Evolutionary conservation across 2,888 invertebrate genomes (phyloP), one percentile per base, ranked within the genome.

Genomic region (Amaurobius ferox): DNA sequence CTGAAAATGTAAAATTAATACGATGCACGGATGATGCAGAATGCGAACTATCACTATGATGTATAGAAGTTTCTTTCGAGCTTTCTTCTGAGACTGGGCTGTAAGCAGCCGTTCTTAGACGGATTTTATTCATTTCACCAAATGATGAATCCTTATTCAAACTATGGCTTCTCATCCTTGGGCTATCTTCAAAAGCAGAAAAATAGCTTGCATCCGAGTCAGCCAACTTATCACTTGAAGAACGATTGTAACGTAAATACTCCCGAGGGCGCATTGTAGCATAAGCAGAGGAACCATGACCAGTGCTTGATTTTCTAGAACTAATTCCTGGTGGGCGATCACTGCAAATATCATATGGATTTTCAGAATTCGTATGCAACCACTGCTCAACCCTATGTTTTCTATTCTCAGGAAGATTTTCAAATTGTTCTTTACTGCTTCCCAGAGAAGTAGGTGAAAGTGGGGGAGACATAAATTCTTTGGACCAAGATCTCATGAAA

Each of bases 321-420:
- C 40, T 40, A 0, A 79, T 44, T 39, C 67, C 68, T 23, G 86
- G 28, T 39, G 44, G 68, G 9, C 67, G 61, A 28, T 74, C 81
- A 44, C 67, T 48, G 28, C 68, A 64, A 40, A 68, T 30, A 19
- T 79, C 79, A 66, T 73, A 81, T 5, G 87, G 79, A 35, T 44
- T 74, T 29, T 70, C 70, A 35, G 87, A 76, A 40, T 76, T 71
- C 81, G 86, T 88, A 35, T 88, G 79, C 40, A 89, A 66, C 89
- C 89, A 89, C 67, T 89, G 88, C 64, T 89, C 89, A n/a, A 89
- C 89, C 55, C 89, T 71, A 62, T 87, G 77, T 55, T 88, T 83
- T 23, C 79, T 77, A 9, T 39, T 67, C 23, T 87, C 81, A 26
- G 80, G 64, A 5, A 87, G 67, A 48, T 70, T 88, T 23, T 87